Evolutionary conservation across 2,113 vertebrate genomes (phyloP).

Genomic region (Platichthys flesus): DNA sequence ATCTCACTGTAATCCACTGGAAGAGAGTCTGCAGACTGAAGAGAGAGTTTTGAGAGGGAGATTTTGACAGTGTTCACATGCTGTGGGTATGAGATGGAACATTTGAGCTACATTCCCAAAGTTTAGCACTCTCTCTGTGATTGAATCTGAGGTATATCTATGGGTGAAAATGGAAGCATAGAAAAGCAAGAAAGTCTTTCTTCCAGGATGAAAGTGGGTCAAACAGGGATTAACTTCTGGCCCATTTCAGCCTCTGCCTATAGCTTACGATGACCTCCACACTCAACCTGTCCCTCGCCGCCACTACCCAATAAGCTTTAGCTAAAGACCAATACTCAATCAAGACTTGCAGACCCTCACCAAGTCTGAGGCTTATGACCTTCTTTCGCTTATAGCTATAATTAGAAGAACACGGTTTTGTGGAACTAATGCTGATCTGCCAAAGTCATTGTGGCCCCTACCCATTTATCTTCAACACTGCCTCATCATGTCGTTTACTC

Average conservation of each 20-base stretch:
- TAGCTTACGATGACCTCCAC: slow-evolving; percentile 56
- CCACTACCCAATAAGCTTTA: slow-evolving; percentile 56
- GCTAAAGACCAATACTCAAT: slow-evolving; percentile 63
- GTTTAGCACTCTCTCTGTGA: not conserved
- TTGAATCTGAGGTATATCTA: not conserved
- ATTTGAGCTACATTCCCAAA: not conserved
- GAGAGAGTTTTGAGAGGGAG: slow-evolving; percentile 25
- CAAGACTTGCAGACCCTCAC: slow-evolving; percentile 37
- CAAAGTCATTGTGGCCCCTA: slow-evolving; percentile 9
- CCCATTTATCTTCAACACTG: not conserved
- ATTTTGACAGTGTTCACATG: slow-evolving; percentile 31
- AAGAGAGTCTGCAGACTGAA: slow-evolving; percentile 11
- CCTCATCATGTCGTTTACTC: not conserved
- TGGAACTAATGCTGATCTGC: slow-evolving; percentile 46
- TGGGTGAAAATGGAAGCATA: slow-evolving; percentile 7
- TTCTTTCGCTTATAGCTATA: slow-evolving; percentile 32
- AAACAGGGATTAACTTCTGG: slow-evolving; percentile 64
- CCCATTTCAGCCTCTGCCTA: slow-evolving; percentile 48
- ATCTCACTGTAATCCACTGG: slow-evolving; percentile 47
- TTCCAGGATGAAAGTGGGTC: slow-evolving; percentile 57
- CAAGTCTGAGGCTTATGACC: slow-evolving; percentile 41
- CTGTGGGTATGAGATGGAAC: slow-evolving; percentile 2
- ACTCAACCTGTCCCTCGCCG: slow-evolving; percentile 48
- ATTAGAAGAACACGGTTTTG: slow-evolving; percentile 39
- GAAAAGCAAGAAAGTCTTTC: slow-evolving; percentile 22